Conservation (phyloP, 2,888 invertebrate genomes). For the Brachycybe producta region DNA sequence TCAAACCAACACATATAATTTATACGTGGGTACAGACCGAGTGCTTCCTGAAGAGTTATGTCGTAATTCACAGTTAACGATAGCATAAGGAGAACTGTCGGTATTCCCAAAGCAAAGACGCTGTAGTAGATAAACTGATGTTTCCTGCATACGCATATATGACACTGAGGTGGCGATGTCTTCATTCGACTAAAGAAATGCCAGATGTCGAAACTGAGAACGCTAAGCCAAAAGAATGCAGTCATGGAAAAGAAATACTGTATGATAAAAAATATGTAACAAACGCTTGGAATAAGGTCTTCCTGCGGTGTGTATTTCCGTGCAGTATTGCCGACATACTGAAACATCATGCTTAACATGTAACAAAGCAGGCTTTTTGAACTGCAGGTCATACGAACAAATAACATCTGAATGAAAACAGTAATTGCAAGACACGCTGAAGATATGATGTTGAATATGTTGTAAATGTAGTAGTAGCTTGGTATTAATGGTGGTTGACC, state of each 20-base stretch:
- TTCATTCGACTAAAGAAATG: slow-evolving; percentile 10
- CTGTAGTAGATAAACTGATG: not conserved
- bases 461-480: too few relatives aligned
- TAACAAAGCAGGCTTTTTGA: not conserved
- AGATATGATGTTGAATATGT: not conserved
- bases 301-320: not conserved
- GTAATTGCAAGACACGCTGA: not conserved
- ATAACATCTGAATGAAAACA: not conserved
- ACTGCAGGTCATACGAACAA: not conserved
- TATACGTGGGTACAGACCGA: not conserved
- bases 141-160: not conserved
- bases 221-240: slow-evolving; percentile 85
- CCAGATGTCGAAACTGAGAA: slow-evolving; percentile 91
- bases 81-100: not conserved
- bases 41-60: not conserved
- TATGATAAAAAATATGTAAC: slow-evolving; percentile 34
- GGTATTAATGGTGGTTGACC: too few relatives aligned
- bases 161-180: not conserved
- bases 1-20: slow-evolving; percentile 16
- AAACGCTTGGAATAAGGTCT: not conserved
- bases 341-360: not conserved
- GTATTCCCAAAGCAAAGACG: not conserved
- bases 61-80: not conserved
- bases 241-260: slow-evolving; percentile 81
- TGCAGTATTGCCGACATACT: not conserved